A percentile compares a stretch with the other conserved stretches of the same genome.
phyloP scores from a whole-genome alignment of 2,888 invertebrate species.

The Siphlonurus alternatus region DNA sequence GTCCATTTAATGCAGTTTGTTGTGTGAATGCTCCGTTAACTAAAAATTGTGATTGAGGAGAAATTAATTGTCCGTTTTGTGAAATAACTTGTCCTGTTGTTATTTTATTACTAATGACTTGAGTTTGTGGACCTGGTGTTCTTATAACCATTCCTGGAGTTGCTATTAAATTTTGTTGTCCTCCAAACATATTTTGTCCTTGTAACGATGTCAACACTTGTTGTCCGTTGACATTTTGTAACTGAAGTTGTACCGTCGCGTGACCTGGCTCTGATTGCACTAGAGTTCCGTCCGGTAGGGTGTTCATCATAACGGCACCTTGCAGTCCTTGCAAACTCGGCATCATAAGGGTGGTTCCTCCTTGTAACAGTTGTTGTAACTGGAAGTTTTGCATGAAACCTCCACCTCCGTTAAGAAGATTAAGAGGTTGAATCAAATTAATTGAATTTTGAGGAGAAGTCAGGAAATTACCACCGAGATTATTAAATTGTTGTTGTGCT shows the following conservation, averaged over 20 bases:
- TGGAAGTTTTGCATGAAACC: constrained; percentile 59
- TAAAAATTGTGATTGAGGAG: background rate
- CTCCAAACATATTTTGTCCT: constrained; percentile 11
- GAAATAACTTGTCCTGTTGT: constrained; percentile 8
- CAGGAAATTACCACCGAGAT: background rate
- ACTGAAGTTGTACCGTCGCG: constrained; percentile 54
- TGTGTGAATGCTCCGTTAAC: constrained; percentile 40
- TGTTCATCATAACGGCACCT: constrained; percentile 8
- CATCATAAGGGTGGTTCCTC: constrained; percentile 31
- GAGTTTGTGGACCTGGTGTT: constrained; percentile 40
- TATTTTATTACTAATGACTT: constrained; percentile 34
- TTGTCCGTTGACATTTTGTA: constrained; percentile 65
- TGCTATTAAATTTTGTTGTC: constrained; percentile 23
- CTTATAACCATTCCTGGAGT: constrained; percentile 62
- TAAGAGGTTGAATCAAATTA: constrained; percentile 64
- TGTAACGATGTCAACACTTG: constrained; percentile 59
- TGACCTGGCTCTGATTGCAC: constrained; percentile 58
- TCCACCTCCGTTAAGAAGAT: constrained; percentile 52
- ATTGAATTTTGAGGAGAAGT: background rate
- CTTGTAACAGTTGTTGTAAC: constrained; percentile 68
- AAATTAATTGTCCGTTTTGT: background rate
- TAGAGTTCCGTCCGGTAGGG: constrained; percentile 51
- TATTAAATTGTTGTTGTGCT: background rate
- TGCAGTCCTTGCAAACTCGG: constrained; percentile 11
- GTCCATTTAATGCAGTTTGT: background rate